Base-by-base conservation (phyloP, 2,888 invertebrate genomes). In the Cybosia mesomella region DNA sequence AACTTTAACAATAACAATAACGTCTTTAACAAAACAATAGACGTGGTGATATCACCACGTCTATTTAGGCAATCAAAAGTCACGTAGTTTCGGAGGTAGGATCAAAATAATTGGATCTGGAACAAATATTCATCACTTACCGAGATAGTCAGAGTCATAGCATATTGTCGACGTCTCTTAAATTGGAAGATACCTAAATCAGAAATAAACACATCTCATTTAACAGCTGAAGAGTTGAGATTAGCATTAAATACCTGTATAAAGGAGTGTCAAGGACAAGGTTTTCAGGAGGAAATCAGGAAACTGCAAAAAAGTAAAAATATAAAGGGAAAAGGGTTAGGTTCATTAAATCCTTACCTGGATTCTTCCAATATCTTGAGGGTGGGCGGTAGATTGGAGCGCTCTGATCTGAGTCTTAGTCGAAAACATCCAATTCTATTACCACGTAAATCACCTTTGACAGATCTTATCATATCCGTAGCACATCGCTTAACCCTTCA, bases 31-130 rank as follows among this genome's bases (percentile, higher is more conserved):
- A n/a, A n/a, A n/a, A n/a, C n/a, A n/a, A n/a, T n/a, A n/a, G n/a
- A n/a, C n/a, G n/a, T n/a, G n/a, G n/a, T n/a, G n/a, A n/a, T n/a
- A 10, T 32, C 15, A 58, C 24, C 2, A 58, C 58, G 13, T 34
- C 28, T 21, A 9, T 58, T 1, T 36, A 58, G 18, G n/a, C 13
- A 11, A 34, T 21, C 9, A 58, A 34, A 36, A n/a, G n/a, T 36
- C 34, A 36, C n/a, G 34, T 21, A 9, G 36, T 36, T 11, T 34
- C 32, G 28, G 28, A 58, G 22, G 57, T 22, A 55, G 15, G 34
- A 54, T 18, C n/a, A 21, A 21, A n/a, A 54, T 54, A 54, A 54
- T 54, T 54, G 54, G 54, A 54, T 36, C 21, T 36, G 58, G 57
- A 13, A 28, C n/a, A 58, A 58, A 32, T 58, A 32, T 58, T 58